These are phyloP conservation scores for Bombus confusus DNA, from an alignment of 1,140 invertebrate genomes.

Conservation along the genomic window DNA sequence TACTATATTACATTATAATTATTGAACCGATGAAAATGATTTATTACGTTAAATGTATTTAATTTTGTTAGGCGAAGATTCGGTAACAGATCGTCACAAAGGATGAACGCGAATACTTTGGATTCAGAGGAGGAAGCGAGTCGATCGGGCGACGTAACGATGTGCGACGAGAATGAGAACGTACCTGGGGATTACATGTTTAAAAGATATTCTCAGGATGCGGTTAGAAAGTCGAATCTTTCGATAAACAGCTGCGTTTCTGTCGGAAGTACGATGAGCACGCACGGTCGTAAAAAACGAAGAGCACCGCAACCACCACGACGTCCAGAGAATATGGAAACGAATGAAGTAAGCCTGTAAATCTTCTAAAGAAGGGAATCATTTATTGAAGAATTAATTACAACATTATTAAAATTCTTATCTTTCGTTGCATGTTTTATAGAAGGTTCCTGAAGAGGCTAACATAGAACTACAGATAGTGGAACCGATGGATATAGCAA, in stretches of 20 bases:
- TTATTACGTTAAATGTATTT: neutral
- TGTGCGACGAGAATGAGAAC: slow-evolving; percentile 77
- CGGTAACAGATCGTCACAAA: slow-evolving; percentile 73
- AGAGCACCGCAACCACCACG: slow-evolving; percentile 76
- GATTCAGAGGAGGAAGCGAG: slow-evolving; percentile 62
- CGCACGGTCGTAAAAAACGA: slow-evolving; percentile 76
- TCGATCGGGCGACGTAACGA: slow-evolving; percentile 49
- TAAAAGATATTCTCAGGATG: slow-evolving; percentile 76
- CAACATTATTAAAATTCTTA: neutral
- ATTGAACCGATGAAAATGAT: neutral
- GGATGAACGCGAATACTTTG: slow-evolving; percentile 52
- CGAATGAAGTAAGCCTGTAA: neutral
- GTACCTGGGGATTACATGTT: slow-evolving; percentile 76
- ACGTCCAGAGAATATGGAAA: slow-evolving; percentile 7
- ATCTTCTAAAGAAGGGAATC: neutral
- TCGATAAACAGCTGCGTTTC: slow-evolving; percentile 80
- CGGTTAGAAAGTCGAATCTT: slow-evolving; percentile 77
- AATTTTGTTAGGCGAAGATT: slow-evolving; percentile 67
- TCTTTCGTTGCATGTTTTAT: slow-evolving; percentile 38
- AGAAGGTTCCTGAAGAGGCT: slow-evolving; percentile 37
- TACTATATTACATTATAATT: neutral
- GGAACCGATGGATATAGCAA: slow-evolving; percentile 65
- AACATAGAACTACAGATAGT: slow-evolving; percentile 64
- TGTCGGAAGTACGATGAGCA: slow-evolving; percentile 73
- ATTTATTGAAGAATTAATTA: too few relatives aligned